A percentile compares a stretch with the other conserved stretches of the same genome.
Conservation (phyloP, 2,888 invertebrate genomes). For the Thecocarcelia acutangulata region DNA sequence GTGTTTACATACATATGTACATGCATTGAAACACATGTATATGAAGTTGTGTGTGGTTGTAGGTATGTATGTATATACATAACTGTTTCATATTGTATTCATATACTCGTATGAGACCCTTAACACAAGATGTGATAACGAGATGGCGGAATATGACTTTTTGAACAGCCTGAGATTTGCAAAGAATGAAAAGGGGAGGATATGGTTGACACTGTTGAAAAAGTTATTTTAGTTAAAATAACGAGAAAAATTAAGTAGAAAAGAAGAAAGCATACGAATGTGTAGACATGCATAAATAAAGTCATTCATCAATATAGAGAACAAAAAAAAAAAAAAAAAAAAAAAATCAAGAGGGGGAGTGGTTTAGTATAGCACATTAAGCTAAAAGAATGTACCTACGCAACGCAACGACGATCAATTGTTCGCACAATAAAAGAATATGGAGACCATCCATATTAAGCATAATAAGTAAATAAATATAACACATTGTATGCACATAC, state of each 20-base stretch:
- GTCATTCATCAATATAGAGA: conserved; percentile 37
- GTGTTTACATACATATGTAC: not conserved
- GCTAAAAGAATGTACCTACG: not conserved
- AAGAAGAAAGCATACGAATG: conserved; percentile 54
- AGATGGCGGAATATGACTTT: conserved; percentile 67
- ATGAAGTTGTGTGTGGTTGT: not conserved
- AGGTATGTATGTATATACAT: not conserved
- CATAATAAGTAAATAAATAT: conserved; percentile 1
- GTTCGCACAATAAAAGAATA: conserved; percentile 12
- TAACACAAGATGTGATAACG: conserved; percentile 60
- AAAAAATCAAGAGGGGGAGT: conserved; percentile 64
- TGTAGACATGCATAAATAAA: conserved; percentile 64
- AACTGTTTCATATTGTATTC: conserved; percentile 8
- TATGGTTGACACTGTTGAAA: conserved; percentile 52
- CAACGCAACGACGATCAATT: conserved; percentile 4
- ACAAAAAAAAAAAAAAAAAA: too few relatives aligned
- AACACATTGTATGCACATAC: not conserved
- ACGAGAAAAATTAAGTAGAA: conserved; percentile 34
- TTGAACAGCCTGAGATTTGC: conserved; percentile 50
- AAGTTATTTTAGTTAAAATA: conserved; percentile 55
- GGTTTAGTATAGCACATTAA: conserved; percentile 50
- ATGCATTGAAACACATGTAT: not conserved
- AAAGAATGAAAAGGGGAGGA: conserved; percentile 24
- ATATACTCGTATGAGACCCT: conserved; percentile 52
- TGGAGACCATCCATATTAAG: not conserved